phyloP scores from a whole-genome alignment of 1,140 invertebrate genomes.

The Lepidotrigona ventralis region DNA sequence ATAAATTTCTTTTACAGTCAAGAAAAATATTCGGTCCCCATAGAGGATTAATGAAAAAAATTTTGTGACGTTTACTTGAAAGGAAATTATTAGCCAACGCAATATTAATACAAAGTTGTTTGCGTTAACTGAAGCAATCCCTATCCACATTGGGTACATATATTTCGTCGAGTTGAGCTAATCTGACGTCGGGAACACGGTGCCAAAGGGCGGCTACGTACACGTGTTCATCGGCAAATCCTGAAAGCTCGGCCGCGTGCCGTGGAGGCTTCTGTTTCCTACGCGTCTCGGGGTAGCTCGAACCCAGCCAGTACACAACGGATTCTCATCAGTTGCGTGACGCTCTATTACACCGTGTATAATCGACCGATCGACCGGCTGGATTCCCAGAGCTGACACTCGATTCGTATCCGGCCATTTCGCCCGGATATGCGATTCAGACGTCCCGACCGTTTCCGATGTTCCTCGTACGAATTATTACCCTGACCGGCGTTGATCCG shows the following conservation, averaged over 20 bases:
- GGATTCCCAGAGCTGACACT: conserved; percentile 60
- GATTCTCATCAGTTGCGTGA: conserved; percentile 45
- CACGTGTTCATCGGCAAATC: conserved; percentile 60
- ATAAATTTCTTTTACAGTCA: no score
- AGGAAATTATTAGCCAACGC: no score
- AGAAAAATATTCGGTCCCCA: no score
- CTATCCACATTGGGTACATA: background rate
- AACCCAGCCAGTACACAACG: conserved; percentile 55
- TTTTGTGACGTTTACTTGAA: no score
- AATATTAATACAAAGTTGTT: no score
- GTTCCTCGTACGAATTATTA: conserved; percentile 35
- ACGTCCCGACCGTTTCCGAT: conserved; percentile 41
- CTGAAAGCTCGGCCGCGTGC: conserved; percentile 38
- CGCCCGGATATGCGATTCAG: conserved; percentile 60
- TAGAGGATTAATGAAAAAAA: no score
- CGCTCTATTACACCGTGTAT: conserved; percentile 58
- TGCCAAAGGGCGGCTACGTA: conserved; percentile 25
- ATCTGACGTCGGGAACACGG: conserved; percentile 22
- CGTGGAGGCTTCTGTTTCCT: conserved; percentile 48
- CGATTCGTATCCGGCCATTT: conserved; percentile 61
- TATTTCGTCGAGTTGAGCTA: conserved; percentile 3
- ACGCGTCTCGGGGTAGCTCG: conserved; percentile 44
- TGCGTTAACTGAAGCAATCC: no score
- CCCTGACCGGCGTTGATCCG: conserved; percentile 8
- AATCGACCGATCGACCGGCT: conserved; percentile 56